Percentiles rank a stretch among this genome's conserved stretches.
Conservation (phyloP, 2,113 vertebrate genomes). For the Limnothrissa miodon region DNA sequence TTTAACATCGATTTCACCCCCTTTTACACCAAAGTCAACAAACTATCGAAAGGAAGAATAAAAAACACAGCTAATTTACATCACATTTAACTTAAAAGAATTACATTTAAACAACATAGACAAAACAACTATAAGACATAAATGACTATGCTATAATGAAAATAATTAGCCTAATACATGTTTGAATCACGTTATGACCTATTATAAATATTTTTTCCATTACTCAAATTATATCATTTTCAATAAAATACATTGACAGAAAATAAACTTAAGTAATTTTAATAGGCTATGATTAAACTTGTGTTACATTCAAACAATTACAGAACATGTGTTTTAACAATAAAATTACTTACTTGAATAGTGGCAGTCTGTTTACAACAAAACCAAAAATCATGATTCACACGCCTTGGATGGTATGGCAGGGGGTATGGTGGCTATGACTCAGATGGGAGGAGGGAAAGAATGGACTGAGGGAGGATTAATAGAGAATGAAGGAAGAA, state of each 20-base stretch:
- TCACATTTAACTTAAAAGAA: too few species aligned
- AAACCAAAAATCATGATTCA: background rate
- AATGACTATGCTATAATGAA: too few species aligned
- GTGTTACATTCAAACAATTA: background rate
- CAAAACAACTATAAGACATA: too few species aligned
- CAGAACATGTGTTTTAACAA: background rate
- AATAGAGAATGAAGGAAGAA: background rate
- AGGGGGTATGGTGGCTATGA: conserved; percentile 1
- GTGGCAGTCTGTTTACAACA: background rate
- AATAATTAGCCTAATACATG: too few species aligned
- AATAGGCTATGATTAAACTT: background rate
- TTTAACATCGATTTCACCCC: too few species aligned
- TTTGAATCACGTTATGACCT: too few species aligned
- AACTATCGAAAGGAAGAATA: too few species aligned
- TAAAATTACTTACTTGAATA: background rate
- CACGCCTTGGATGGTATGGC: background rate
- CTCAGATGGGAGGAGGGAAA: conserved; percentile 21
- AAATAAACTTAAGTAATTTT: background rate
- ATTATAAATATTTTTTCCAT: background rate
- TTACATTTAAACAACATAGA: too few species aligned
- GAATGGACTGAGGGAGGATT: background rate
- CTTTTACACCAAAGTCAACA: too few species aligned
- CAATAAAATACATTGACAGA: background rate
- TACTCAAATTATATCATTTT: background rate
- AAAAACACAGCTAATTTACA: too few species aligned